These are phyloP conservation scores for Amphiura filiformis DNA, from an alignment of 35 echinoderm and acorn worm species.

Conservation along the genomic window DNA sequence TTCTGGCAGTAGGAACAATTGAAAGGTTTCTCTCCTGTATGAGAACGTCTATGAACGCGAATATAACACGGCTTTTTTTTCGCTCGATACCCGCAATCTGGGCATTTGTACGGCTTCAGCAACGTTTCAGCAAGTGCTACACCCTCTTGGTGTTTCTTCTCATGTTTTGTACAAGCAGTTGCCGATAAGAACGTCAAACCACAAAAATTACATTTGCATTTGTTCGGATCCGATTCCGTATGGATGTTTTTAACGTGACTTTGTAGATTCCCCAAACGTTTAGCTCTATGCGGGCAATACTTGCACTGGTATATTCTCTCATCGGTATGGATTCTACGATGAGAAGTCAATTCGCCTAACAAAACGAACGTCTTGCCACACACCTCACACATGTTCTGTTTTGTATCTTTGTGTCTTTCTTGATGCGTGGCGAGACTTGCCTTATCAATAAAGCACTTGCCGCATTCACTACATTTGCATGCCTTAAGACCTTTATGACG, in stretches of 20 bases:
- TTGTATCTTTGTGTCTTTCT: background rate
- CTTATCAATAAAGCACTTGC: background rate
- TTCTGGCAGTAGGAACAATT: background rate
- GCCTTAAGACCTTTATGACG: background rate
- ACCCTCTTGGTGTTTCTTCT: background rate
- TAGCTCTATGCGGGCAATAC: background rate
- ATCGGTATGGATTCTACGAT: background rate
- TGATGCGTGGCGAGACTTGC: background rate
- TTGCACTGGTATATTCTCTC: background rate
- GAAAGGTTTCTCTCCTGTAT: background rate
- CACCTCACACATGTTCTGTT: background rate
- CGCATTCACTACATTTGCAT: background rate
- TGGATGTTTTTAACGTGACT: background rate
- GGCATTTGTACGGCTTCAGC: background rate
- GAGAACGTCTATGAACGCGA: background rate
- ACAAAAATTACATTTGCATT: background rate
- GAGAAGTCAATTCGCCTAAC: background rate
- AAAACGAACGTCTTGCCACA: background rate
- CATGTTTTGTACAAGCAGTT: background rate
- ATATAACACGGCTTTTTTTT: background rate
- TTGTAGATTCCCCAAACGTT: background rate
- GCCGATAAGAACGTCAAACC: background rate
- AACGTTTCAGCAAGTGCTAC: background rate
- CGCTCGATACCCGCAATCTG: background rate
- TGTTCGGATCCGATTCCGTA: background rate